Evolutionary conservation across 2,888 invertebrate species (phyloP), one percentile per base, ranked within the genome.

Genomic region (Scaptomyza reducta): DNA sequence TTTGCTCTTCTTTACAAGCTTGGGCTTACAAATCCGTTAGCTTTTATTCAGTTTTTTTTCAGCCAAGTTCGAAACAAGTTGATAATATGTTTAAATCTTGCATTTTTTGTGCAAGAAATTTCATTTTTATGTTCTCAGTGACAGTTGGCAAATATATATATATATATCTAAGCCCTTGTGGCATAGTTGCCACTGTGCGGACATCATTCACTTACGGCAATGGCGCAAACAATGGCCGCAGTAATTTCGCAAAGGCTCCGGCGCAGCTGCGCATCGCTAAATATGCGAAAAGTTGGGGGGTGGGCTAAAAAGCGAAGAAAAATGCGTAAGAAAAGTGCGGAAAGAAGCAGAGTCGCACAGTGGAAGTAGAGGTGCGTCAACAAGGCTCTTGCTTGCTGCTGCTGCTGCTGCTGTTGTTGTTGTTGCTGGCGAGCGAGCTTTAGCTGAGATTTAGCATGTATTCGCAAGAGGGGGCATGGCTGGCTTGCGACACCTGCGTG

Each of bases 231-330:
- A 77, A 77, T 77, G 66, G 66, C n/a, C 57, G 70, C 61, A 70
- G 64, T 76, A 76, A 77, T 77, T 77, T 76, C 80, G 64, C 73
- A 82, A 81, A 85, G 73, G 73, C 58, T 67, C 70, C 60, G 70
- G 25, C 59, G 16, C 79, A 79, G 80, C 79, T 77, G 77, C 53
- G 55, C 54, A 29, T 44, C 61, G 67, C 63, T 58, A 75, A 75
- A 69, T 69, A 42, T 69, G 62, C 44, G 35, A 16, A 63, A 27
- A n/a, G n/a, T n/a, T n/a, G n/a, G n/a, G n/a, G n/a, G 42, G 42
- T 29, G 46, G 13, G 33, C 42, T 31, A 13, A 13, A 13, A 33
- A 2, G 13, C 13, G 27, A 27, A 6, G 7, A 6, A 6, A 27
- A 27, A 22, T 22, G 6, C 7, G 46, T 13, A n/a, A n/a, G 49